Percentiles rank a stretch among this genome's conserved stretches.
Conservation (phyloP, 2,113 vertebrate genomes). For the Pteropus alecto region DNA sequence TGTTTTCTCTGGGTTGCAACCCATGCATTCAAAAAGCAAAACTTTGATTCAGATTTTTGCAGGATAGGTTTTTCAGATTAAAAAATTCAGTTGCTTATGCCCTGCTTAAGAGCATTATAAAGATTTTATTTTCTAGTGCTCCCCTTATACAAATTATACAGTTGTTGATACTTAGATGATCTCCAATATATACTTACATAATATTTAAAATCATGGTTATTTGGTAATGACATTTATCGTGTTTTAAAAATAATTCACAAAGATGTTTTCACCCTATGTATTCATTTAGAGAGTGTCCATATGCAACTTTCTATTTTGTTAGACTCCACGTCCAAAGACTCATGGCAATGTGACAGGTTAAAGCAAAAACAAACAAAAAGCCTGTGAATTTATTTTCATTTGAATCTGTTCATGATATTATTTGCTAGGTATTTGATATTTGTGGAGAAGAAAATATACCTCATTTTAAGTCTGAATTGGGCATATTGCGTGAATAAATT, state of each 20-base stretch:
- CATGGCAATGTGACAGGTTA: not conserved
- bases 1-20: constrained; percentile 65
- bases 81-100: constrained; percentile 65
- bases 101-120: constrained; percentile 48
- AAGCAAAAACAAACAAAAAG: constrained; percentile 18
- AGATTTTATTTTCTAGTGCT: constrained; percentile 66
- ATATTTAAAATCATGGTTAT: constrained; percentile 22
- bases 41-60: constrained; percentile 61
- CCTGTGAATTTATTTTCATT: constrained; percentile 47
- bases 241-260: constrained; percentile 45
- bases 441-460: constrained; percentile 55
- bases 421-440: constrained; percentile 46
- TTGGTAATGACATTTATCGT: constrained; percentile 29
- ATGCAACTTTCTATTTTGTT: not conserved
- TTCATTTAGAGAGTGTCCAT: not conserved
- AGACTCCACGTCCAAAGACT: constrained; percentile 7
- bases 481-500: constrained; percentile 70
- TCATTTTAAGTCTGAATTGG: constrained; percentile 70
- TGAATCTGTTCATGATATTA: constrained; percentile 27
- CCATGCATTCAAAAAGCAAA: constrained; percentile 68
- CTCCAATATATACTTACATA: constrained; percentile 54
- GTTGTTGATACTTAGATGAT: constrained; percentile 37
- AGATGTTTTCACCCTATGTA: not conserved
- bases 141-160: constrained; percentile 20
- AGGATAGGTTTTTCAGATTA: constrained; percentile 47